These are phyloP conservation scores for Drosophila cracens DNA, from an alignment of 2,888 invertebrate genomes.

Conservation along the genomic window DNA sequence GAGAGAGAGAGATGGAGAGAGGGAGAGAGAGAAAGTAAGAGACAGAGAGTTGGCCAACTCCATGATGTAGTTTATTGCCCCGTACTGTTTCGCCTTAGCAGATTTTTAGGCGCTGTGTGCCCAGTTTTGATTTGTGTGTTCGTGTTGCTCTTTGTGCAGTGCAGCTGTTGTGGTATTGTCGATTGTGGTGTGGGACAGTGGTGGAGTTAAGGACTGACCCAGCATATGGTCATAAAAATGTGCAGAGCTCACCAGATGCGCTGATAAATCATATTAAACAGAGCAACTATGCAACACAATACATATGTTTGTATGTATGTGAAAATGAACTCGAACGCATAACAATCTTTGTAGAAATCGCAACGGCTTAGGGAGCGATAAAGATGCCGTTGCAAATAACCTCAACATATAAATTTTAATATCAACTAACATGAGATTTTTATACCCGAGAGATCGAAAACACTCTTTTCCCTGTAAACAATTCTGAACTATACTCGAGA, in stretches of 20 bases:
- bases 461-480: neutral
- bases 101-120: conserved; percentile 76
- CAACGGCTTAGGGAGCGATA: conserved; percentile 33
- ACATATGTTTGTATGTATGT: conserved; percentile 22
- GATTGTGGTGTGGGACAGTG: conserved; percentile 2
- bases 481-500: neutral
- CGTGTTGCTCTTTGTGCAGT: conserved; percentile 42
- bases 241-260: conserved; percentile 64
- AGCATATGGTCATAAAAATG: conserved; percentile 78
- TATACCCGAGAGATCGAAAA: neutral
- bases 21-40: neutral
- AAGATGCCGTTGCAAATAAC: conserved; percentile 16
- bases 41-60: conserved; percentile 26
- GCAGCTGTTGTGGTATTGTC: conserved; percentile 50
- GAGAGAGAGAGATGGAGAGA: neutral
- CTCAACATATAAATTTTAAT: conserved; percentile 3
- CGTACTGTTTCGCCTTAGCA: conserved; percentile 59
- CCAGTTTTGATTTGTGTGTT: conserved; percentile 71
- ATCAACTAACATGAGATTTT: neutral
- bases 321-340: conserved; percentile 51
- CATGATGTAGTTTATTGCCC: conserved; percentile 70
- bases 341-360: conserved; percentile 39
- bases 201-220: conserved; percentile 7
- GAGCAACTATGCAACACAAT: conserved; percentile 42
- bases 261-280: conserved; percentile 72